These are phyloP conservation scores for Orchesella flavescens DNA, from an alignment of 2,888 invertebrate genomes.

Conservation along the genomic window DNA sequence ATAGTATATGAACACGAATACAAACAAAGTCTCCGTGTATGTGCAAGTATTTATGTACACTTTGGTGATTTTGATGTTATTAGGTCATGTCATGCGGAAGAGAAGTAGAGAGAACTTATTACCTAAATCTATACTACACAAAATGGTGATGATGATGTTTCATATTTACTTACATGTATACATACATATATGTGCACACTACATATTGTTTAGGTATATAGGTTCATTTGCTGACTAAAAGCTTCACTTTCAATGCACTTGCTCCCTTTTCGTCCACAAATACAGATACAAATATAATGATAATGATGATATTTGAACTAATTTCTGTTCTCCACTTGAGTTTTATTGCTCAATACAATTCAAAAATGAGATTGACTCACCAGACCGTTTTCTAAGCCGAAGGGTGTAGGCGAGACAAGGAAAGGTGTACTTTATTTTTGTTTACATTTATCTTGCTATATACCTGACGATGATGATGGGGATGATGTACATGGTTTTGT, in stretches of 20 bases:
- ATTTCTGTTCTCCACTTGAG: background rate
- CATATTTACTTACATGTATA: slow-evolving; percentile 43
- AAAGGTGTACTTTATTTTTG: background rate
- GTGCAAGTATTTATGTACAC: slow-evolving; percentile 18
- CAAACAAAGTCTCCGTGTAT: background rate
- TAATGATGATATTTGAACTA: slow-evolving; percentile 46
- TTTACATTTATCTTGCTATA: background rate
- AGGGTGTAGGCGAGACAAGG: slow-evolving; percentile 31
- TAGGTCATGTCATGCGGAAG: slow-evolving; percentile 65
- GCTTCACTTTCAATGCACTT: slow-evolving; percentile 65
- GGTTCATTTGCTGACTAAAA: background rate
- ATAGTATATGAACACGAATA: background rate
- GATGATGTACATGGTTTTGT: background rate
- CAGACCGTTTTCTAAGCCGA: background rate
- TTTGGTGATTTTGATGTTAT: slow-evolving; percentile 64
- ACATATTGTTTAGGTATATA: background rate
- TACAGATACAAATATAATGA: slow-evolving; percentile 13
- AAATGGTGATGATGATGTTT: slow-evolving; percentile 21
- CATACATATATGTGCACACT: background rate
- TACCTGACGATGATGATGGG: no score
- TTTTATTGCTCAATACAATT: slow-evolving; percentile 46
- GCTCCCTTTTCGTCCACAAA: slow-evolving; percentile 54
- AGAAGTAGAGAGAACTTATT: slow-evolving; percentile 56
- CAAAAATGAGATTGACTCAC: background rate
- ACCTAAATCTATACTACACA: slow-evolving; percentile 53